Conservation (phyloP, 2,888 invertebrate genomes). For the Galeruca laticollis region DNA sequence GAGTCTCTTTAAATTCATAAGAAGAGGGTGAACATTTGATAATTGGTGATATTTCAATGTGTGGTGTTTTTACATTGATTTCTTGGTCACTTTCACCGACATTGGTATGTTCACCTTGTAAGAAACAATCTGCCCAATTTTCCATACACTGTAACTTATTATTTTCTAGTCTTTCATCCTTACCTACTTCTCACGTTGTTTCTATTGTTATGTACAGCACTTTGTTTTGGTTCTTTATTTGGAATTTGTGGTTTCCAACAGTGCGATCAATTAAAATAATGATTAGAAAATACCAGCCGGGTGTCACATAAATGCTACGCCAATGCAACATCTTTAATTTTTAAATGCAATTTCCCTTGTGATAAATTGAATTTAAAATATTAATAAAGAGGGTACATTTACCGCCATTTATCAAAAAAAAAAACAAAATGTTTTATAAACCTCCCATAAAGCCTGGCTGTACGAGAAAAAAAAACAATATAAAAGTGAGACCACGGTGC, state of each 20-base stretch:
- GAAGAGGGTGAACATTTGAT: neutral
- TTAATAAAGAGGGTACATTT: neutral
- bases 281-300: no score
- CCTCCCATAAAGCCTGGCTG: neutral
- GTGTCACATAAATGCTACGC: neutral
- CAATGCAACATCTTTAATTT: neutral
- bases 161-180: no score
- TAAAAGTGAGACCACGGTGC: constrained; percentile 8
- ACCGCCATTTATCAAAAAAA: constrained; percentile 8
- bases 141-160: neutral
- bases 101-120: no score
- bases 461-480: constrained; percentile 4
- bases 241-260: no score
- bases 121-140: no score
- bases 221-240: neutral
- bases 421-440: constrained; percentile 16
- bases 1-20: neutral
- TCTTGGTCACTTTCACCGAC: no score
- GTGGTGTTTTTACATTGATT: no score
- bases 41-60: no score
- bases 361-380: constrained; percentile 4
- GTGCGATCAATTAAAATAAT: no score
- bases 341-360: neutral
- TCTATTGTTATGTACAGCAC: neutral
- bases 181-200: no score